These are phyloP conservation scores for Arenaria interpres DNA, from an alignment of 2,113 vertebrate genomes.

Conservation along the genomic window DNA sequence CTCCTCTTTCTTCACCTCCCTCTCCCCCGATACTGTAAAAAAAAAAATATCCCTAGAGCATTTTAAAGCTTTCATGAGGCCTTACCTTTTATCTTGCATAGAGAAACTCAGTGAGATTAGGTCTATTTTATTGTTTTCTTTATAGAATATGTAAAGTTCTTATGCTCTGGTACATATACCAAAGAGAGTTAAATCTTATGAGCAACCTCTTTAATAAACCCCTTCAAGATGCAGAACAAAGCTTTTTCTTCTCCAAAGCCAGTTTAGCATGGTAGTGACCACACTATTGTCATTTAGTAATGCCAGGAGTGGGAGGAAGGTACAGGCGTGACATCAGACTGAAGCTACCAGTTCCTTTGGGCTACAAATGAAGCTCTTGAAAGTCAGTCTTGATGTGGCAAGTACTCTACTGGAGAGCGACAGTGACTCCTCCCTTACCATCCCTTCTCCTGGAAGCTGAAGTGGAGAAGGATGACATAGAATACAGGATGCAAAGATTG, in stretches of 20 bases:
- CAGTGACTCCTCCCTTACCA: background rate
- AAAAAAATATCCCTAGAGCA: background rate
- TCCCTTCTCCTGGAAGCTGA: background rate
- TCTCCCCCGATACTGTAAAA: background rate
- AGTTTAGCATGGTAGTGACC: background rate
- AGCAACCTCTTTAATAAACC: background rate
- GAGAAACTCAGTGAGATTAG: background rate
- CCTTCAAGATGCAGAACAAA: background rate
- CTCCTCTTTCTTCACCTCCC: conserved; percentile 20
- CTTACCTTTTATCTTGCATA: background rate
- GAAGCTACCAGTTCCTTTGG: background rate
- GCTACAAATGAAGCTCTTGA: background rate
- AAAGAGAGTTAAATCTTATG: background rate
- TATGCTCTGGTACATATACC: background rate
- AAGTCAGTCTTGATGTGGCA: background rate
- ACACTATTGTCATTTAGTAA: background rate
- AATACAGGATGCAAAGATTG: background rate
- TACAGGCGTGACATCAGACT: background rate
- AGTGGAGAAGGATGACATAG: background rate
- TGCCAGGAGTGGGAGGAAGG: background rate
- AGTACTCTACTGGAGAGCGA: background rate
- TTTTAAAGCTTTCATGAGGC: background rate
- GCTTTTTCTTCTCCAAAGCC: background rate
- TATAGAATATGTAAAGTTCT: background rate
- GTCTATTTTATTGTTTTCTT: background rate